Conservation (phyloP, 2,888 invertebrate species). For the Tubulanus polymorphus region DNA sequence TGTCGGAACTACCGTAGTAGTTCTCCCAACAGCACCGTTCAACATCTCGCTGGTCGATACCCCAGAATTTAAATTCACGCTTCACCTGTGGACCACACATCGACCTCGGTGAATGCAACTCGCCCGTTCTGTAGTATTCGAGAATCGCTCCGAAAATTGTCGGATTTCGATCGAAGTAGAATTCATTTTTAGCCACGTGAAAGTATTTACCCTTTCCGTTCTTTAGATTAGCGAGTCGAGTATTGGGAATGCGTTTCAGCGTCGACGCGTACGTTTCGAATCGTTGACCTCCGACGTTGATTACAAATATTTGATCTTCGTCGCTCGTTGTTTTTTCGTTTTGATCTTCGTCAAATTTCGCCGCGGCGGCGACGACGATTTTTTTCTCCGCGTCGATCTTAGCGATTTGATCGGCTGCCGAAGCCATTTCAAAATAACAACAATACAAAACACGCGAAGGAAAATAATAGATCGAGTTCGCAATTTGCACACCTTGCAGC, state of each 20-base stretch:
- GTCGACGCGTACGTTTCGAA: slow-evolving; percentile 40
- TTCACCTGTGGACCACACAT: slow-evolving; percentile 43
- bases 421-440: no score
- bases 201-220: no score
- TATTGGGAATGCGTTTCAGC: slow-evolving; percentile 29
- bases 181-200: slow-evolving; percentile 31
- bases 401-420: no score
- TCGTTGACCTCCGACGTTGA: slow-evolving; percentile 39
- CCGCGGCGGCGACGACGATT: no score
- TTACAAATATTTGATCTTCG: no score
- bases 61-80: slow-evolving; percentile 47
- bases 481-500: no score
- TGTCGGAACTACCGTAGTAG: slow-evolving; percentile 29
- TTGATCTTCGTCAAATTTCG: no score
- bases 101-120: slow-evolving; percentile 42
- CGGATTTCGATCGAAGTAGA: slow-evolving; percentile 45
- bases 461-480: no score
- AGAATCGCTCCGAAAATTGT: slow-evolving; percentile 39
- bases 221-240: slow-evolving; percentile 32
- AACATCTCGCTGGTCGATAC: slow-evolving; percentile 43
- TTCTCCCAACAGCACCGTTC: slow-evolving; percentile 48
- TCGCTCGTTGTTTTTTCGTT: no score
- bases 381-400: no score
- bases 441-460: no score
- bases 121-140: slow-evolving; percentile 42